Conservation (phyloP, 2,797 vertebrate genomes). For the Myotis vivesi region DNA sequence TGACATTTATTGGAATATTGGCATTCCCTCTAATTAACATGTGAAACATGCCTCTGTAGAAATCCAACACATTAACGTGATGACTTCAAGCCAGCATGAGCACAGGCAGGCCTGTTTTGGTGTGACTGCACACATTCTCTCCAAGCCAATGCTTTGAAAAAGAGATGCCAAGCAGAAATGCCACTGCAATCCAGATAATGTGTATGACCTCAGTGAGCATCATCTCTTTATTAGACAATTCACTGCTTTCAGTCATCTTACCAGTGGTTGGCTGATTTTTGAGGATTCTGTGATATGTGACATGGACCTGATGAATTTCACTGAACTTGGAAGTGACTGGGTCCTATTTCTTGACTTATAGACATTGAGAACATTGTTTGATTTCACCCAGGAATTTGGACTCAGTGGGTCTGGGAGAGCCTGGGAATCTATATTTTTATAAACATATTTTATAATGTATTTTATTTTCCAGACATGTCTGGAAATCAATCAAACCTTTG, state of each 20-base stretch:
- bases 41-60: neutral
- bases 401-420: neutral
- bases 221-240: neutral
- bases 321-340: neutral
- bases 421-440: slow-evolving; percentile 4
- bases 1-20: neutral
- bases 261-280: neutral
- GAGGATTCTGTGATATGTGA: neutral
- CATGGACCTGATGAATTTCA: neutral
- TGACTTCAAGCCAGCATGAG: neutral
- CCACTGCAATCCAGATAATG: neutral
- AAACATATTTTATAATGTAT: neutral
- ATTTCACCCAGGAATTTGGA: slow-evolving; percentile 2
- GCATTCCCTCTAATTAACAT: neutral
- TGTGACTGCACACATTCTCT: neutral
- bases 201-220: neutral
- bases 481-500: neutral
- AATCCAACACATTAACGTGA: neutral
- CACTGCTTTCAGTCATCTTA: neutral
- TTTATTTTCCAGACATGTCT: neutral
- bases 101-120: neutral
- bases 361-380: neutral
- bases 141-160: neutral
- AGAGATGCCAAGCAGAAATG: neutral
- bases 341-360: neutral